A percentile compares a stretch with the other conserved stretches of the same genome.
These are phyloP conservation scores for Ceriagrion tenellum DNA, from an alignment of 2,888 invertebrate genomes.

Conservation along the genomic window DNA sequence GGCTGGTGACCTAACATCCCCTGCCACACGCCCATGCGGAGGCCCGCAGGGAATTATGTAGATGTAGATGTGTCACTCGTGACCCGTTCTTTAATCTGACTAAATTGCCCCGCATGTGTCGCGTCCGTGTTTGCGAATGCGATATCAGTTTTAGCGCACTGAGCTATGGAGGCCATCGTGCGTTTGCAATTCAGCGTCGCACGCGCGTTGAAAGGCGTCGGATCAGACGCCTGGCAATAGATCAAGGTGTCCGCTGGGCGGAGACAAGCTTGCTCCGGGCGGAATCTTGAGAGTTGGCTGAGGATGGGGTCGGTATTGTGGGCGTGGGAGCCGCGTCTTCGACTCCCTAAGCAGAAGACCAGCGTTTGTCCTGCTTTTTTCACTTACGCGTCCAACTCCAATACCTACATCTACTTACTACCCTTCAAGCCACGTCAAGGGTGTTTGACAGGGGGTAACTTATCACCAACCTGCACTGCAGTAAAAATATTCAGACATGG, in stretches of 20 bases:
- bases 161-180: neutral
- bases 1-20: too few species aligned
- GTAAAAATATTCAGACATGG: too few species aligned
- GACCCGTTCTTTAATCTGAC: neutral
- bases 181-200: neutral
- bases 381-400: too few species aligned
- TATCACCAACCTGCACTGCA: too few species aligned
- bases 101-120: neutral
- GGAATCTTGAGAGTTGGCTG: neutral
- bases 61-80: neutral
- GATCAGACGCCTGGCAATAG: neutral
- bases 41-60: too few species aligned
- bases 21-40: too few species aligned
- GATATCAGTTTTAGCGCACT: neutral
- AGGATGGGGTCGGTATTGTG: neutral
- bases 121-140: neutral
- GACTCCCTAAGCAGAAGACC: neutral
- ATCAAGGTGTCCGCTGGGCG: neutral
- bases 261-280: neutral
- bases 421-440: too few species aligned
- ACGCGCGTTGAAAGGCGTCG: neutral
- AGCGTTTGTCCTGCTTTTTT: too few species aligned
- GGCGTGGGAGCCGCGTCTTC: neutral
- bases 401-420: too few species aligned
- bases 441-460: too few species aligned